Percentiles rank a stretch among this genome's conserved stretches.
These are phyloP conservation scores for Drosophila multiciliata DNA, from an alignment of 2,888 invertebrate genomes.

Conservation along the genomic window DNA sequence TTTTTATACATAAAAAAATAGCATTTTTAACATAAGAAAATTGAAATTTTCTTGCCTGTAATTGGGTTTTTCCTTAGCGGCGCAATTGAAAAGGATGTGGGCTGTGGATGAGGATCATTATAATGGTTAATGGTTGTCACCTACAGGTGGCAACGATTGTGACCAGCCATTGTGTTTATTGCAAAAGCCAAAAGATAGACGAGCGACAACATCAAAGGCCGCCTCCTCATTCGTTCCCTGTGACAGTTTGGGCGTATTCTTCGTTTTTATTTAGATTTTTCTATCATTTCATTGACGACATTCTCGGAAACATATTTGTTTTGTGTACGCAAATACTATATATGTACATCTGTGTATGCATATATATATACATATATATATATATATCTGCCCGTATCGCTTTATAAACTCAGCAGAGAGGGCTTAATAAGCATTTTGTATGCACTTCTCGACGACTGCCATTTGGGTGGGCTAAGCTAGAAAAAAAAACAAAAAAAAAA, in stretches of 20 bases:
- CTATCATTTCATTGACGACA: conserved; percentile 62
- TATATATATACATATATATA: conserved; percentile 7
- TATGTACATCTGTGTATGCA: background rate
- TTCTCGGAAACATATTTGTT: conserved; percentile 40
- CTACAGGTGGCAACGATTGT: conserved; percentile 70
- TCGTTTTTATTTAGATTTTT: conserved; percentile 34
- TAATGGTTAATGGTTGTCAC: conserved; percentile 38
- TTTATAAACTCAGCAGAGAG: conserved; percentile 34
- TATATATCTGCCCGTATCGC: conserved; percentile 12
- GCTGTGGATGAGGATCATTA: conserved; percentile 1
- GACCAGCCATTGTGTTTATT: conserved; percentile 39
- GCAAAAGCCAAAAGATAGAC: conserved; percentile 7
- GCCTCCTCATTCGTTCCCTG: conserved; percentile 24
- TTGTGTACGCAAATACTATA: conserved; percentile 23
- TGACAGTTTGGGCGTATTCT: conserved; percentile 54
- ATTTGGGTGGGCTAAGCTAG: conserved; percentile 60
- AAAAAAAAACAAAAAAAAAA: background rate
- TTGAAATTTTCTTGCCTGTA: background rate
- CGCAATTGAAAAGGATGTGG: conserved; percentile 1
- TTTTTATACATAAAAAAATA: background rate
- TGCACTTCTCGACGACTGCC: conserved; percentile 62
- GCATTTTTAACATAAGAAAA: background rate
- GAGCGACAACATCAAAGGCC: conserved; percentile 38
- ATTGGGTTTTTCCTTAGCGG: background rate
- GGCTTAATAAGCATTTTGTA: conserved; percentile 77